Evolutionary conservation across 2,797 vertebrate species (phyloP), one percentile per base, ranked within the genome.

Genomic region (Chaetophractus vellerosus): DNA sequence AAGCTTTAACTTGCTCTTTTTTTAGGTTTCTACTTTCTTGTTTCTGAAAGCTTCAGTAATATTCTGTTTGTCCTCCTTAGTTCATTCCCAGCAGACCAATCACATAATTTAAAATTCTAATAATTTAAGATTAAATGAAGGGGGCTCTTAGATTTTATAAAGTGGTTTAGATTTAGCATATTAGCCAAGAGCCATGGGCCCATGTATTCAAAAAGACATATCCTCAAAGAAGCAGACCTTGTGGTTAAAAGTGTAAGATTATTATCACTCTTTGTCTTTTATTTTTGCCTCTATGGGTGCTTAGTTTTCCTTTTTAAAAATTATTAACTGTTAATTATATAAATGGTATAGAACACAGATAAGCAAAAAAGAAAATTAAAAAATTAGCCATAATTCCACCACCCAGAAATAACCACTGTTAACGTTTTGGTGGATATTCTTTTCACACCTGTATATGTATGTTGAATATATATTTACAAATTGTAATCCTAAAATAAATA

Each of bases 191-290:
- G 33, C 55, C 16, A 6, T 16, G 23, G 2, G 19, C 55, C 64
- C 19, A 91, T 57, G 31, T 59, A 5, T 83, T 90, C 16, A 92
- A 41, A 90, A 79, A 24, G n/a, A 90, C 21, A 38, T 66, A 19
- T 12, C 0, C 71, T 76, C 66, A 96, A 36, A 52, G 66, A 92
- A 76, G 66, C 48, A n/a, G 36, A 92, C 66, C 48, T 94, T 92
- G 24, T 72, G 48, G 26, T 92, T 93, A 45, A 80, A 69, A 55
- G 48, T 66, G 9, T 31, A 91, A 71, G n/a, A 6, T 63, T 33
- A 15, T 75, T 45, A 8, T 64, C 95, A 75, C 31, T 63, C 26
- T 88, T 14, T 76, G 26, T 38, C 33, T 87, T 92, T 90, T 38
- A 28, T 83, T 82, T 16, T 84, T 81, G 23, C 92, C 41, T 75